Conservation (phyloP, 23 tunicate species). For the Ciona savignyi region DNA sequence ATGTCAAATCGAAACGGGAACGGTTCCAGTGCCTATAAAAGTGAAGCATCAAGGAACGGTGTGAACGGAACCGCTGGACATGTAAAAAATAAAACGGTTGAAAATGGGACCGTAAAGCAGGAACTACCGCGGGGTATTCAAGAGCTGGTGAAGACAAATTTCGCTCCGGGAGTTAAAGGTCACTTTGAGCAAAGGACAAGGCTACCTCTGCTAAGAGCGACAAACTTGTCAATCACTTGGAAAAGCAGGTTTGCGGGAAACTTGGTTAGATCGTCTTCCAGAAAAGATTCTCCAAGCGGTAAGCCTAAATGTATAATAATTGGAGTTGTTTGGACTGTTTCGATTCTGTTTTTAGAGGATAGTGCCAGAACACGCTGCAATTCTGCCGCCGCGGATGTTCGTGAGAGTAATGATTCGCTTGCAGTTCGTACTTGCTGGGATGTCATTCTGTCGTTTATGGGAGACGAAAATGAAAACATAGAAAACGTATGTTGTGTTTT, state of each 20-base stretch:
- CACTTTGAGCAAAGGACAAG: constrained; percentile 31
- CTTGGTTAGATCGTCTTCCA: background rate
- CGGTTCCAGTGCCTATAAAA: background rate
- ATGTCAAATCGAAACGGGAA: background rate
- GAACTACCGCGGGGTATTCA: constrained; percentile 13
- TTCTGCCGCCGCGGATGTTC: background rate
- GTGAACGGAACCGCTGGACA: background rate
- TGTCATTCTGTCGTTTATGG: constrained; percentile 72
- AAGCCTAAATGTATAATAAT: background rate
- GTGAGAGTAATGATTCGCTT: background rate
- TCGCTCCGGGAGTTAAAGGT: constrained; percentile 35
- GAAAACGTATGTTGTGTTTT: constrained; percentile 20
- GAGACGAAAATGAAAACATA: constrained; percentile 41
- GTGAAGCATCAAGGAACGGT: background rate
- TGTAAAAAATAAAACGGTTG: background rate
- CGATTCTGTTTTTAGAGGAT: background rate
- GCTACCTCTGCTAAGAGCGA: constrained; percentile 42
- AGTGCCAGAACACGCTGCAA: background rate
- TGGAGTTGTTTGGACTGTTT: background rate
- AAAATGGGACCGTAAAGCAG: background rate
- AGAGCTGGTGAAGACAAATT: constrained; percentile 13
- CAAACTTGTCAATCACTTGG: constrained; percentile 26
- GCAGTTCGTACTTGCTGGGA: constrained; percentile 45
- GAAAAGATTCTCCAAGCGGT: background rate
- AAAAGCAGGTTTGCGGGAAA: background rate